phyloP scores from a whole-genome alignment of 2,797 vertebrate species.

The Megalops cyprinoides region DNA sequence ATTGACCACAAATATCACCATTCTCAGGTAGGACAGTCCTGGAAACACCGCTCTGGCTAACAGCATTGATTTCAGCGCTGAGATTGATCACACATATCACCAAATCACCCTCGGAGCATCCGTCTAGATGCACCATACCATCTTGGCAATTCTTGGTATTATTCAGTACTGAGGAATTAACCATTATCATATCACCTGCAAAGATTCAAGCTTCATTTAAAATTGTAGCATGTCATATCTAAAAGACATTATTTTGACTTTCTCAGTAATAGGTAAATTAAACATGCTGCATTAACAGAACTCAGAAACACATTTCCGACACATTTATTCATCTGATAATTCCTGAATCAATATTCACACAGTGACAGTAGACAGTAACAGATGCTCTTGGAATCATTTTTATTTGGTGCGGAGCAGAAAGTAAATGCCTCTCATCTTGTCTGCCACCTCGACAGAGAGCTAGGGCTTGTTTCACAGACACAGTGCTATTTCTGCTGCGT shows the following conservation, averaged over 20 bases:
- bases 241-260: background rate
- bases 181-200: background rate
- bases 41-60: constrained; percentile 73
- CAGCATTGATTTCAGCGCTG: background rate
- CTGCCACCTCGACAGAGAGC: background rate
- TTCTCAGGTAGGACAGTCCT: constrained; percentile 98
- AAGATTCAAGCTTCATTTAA: too few species aligned
- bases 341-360: background rate
- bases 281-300: background rate
- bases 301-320: background rate
- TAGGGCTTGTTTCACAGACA: background rate
- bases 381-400: background rate
- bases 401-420: background rate
- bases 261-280: background rate
- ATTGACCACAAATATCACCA: constrained; percentile 84
- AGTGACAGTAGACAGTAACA: background rate
- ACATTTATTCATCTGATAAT: background rate
- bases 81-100: background rate
- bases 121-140: too few species aligned
- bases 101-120: too few species aligned
- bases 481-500: background rate
- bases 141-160: too few species aligned
- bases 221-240: background rate
- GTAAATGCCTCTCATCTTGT: background rate
- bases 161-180: too few species aligned